Percentiles rank a stretch among this genome's conserved stretches.
phyloP scores from a whole-genome alignment of 2,113 vertebrate genomes.

The Butastur rufipennis region DNA sequence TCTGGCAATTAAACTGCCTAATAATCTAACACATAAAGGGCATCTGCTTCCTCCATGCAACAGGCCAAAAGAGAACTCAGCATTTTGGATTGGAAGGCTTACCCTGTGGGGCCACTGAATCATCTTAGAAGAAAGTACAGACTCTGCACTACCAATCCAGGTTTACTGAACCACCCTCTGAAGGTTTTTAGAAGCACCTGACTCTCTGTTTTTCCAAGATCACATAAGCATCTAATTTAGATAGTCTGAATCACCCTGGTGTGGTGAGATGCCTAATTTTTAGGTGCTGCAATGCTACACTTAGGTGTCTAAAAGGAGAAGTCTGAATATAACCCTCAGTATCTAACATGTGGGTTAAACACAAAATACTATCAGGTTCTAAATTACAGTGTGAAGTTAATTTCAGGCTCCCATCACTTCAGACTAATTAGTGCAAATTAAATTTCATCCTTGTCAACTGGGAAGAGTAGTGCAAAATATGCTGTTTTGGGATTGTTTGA shows the following conservation, averaged over 20 bases:
- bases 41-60: background rate
- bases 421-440: background rate
- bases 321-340: background rate
- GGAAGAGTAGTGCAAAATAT: background rate
- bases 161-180: background rate
- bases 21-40: background rate
- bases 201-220: background rate
- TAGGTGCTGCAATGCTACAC: background rate
- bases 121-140: background rate
- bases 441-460: background rate
- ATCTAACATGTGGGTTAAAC: background rate
- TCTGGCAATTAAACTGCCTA: background rate
- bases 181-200: background rate
- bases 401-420: slow-evolving; percentile 10
- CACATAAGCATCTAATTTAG: background rate
- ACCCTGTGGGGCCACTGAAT: background rate
- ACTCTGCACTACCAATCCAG: background rate
- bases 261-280: slow-evolving; percentile 6
- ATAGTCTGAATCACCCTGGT: background rate
- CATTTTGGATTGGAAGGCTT: background rate
- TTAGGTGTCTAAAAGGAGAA: slow-evolving; percentile 35
- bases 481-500: background rate
- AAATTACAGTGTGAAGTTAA: slow-evolving; percentile 16
- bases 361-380: background rate
- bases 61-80: background rate